phyloP scores from a whole-genome alignment of 2,113 vertebrate species.

The Tupaia chinensis region DNA sequence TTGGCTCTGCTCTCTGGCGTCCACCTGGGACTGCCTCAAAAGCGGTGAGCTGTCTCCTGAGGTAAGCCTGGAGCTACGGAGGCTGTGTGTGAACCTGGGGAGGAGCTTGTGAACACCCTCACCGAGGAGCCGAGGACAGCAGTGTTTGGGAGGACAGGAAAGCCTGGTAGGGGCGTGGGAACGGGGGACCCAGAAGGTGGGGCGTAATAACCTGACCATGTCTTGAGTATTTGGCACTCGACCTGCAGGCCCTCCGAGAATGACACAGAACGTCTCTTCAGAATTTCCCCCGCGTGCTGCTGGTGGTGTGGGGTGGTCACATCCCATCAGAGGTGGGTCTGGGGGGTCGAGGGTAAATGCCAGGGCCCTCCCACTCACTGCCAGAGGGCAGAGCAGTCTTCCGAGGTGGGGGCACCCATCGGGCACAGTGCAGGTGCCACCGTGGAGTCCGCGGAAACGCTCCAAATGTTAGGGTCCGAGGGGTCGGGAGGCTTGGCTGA shows the following conservation, averaged over 20 bases:
- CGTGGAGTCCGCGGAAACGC: not conserved
- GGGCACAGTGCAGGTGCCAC: rapidly evolving
- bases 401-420: not conserved
- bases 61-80: not conserved
- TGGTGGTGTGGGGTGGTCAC: not conserved
- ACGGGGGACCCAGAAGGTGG: not conserved
- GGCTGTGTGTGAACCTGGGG: too few relatives aligned
- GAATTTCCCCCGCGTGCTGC: too few relatives aligned
- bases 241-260: not conserved
- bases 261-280: not conserved
- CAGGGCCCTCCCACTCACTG: not conserved
- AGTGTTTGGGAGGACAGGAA: not conserved
- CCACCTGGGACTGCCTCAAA: not conserved
- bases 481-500: rapidly evolving
- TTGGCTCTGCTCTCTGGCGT: not conserved
- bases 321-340: rapidly evolving
- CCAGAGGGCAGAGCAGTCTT: not conserved
- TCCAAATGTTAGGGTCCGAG: rapidly evolving
- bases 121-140: not conserved
- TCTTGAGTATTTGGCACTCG: rapidly evolving
- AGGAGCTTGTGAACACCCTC: too few relatives aligned
- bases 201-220: not conserved
- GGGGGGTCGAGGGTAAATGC: not conserved
- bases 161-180: too few relatives aligned
- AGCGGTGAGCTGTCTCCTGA: too few relatives aligned